phyloP scores from a whole-genome alignment of 2,113 vertebrate genomes.

The Burhinus oedicnemus region DNA sequence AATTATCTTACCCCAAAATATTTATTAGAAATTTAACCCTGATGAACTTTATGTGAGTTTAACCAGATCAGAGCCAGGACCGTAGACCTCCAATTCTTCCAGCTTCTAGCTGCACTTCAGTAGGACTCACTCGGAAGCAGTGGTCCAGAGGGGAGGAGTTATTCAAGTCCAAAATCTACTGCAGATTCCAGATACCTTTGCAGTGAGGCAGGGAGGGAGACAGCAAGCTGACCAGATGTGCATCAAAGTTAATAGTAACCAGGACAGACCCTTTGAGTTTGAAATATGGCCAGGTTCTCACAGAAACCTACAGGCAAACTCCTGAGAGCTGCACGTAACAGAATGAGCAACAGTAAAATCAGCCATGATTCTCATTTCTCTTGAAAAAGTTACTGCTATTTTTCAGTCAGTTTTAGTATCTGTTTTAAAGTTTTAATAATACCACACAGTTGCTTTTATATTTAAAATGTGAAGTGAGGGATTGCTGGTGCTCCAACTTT shows the following conservation, averaged over 20 bases:
- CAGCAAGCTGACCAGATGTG: neutral
- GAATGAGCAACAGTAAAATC: neutral
- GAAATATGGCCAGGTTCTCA: neutral
- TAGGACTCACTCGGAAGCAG: neutral
- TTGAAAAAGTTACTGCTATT: neutral
- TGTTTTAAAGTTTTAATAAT: neutral
- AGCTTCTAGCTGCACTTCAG: neutral
- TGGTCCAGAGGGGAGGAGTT: neutral
- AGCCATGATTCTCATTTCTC: neutral
- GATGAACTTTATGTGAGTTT: neutral
- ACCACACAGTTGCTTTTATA: neutral
- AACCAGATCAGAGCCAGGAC: neutral
- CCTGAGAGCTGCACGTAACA: neutral
- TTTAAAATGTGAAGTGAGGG: neutral
- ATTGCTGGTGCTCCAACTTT: neutral
- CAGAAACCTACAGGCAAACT: neutral
- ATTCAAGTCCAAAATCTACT: neutral
- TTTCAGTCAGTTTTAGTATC: neutral
- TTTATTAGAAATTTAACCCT: neutral
- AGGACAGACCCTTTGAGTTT: neutral
- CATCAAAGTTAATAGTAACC: neutral
- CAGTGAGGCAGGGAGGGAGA: neutral
- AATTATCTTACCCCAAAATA: neutral
- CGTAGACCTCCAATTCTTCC: neutral
- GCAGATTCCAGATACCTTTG: neutral